Conservation (phyloP, 2,113 vertebrate genomes). For the Polyodon spathula region DNA sequence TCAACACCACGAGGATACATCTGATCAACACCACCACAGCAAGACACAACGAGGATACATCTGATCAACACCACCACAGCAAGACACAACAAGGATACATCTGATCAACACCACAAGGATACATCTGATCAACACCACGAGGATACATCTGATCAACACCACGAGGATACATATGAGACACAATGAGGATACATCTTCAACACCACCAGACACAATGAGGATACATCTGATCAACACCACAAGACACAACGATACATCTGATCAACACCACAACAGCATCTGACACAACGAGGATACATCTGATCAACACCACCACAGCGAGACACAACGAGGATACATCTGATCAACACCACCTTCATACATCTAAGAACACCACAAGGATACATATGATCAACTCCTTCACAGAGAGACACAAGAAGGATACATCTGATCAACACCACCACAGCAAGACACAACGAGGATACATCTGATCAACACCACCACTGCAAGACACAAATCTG, state of each 20-base stretch:
- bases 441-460: constrained; percentile 1
- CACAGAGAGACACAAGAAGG: neutral
- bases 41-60: neutral
- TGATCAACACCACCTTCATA: no score
- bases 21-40: neutral
- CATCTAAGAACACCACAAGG: constrained; percentile 8
- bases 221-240: neutral
- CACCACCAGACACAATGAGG: constrained; percentile 3
- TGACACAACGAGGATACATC: constrained; percentile 3
- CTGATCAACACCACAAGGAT: no score
- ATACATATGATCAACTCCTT: neutral
- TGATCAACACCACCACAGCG: neutral
- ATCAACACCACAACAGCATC: no score
- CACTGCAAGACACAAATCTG: neutral
- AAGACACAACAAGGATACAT: no score
- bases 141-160: neutral
- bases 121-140: no score
- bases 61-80: neutral
- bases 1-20: no score
- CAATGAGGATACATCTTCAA: no score
- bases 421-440: no score
- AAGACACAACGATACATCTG: no score
- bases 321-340: no score
- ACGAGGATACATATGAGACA: no score
- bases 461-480: neutral